Conservation (phyloP, 1,140 invertebrate species). For the Spodoptera litura region DNA sequence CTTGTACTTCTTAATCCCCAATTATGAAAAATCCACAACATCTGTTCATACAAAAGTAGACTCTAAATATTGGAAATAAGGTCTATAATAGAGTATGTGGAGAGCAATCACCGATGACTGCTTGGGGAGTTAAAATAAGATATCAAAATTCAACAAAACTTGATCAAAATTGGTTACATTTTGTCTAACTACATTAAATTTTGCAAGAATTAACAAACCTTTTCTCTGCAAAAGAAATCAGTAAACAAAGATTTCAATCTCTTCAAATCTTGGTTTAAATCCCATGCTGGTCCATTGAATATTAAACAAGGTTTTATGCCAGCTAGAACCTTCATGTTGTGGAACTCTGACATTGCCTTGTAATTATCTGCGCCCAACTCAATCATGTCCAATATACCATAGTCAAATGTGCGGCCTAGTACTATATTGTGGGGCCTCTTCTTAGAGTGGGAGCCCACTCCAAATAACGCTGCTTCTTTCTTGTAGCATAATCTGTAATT, state of each 20-base stretch:
- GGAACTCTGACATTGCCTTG: constrained; percentile 92
- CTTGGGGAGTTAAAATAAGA: too few species aligned
- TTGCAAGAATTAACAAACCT: constrained; percentile 68
- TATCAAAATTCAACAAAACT: neutral
- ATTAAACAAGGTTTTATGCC: constrained; percentile 97
- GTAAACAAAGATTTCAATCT: constrained; percentile 95
- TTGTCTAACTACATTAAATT: too few species aligned
- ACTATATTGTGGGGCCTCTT: constrained; percentile 97
- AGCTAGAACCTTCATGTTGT: constrained; percentile 91
- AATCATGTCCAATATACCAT: constrained; percentile 97
- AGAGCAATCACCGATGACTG: too few species aligned
- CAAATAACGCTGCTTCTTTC: constrained; percentile 95
- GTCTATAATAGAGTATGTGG: too few species aligned
- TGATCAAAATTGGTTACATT: neutral
- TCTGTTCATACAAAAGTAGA: too few species aligned
- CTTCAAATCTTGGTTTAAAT: constrained; percentile 92
- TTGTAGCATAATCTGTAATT: constrained; percentile 91
- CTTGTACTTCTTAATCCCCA: too few species aligned
- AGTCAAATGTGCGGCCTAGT: constrained; percentile 95
- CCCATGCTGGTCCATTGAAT: constrained; percentile 97
- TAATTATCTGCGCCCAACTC: constrained; percentile 97
- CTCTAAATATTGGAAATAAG: too few species aligned
- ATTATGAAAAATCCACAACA: too few species aligned
- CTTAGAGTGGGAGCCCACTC: constrained; percentile 96
- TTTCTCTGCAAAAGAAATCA: constrained; percentile 97